phyloP scores from a whole-genome alignment of 2,797 vertebrate genomes.

The Coccyzus lansbergi region DNA sequence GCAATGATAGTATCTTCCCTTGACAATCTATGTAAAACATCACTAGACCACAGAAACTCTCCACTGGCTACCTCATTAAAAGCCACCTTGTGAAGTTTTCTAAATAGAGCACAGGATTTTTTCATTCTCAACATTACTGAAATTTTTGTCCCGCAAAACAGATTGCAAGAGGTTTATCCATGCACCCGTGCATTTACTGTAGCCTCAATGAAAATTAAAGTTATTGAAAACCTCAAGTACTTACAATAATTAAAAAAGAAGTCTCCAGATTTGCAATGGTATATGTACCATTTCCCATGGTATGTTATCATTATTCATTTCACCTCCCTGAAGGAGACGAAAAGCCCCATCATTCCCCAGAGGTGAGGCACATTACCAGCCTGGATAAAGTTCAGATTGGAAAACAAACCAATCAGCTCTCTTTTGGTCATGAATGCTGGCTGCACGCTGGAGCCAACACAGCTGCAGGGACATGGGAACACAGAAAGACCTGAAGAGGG shows the following conservation, averaged over 20 bases:
- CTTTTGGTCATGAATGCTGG: not conserved
- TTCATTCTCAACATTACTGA: not conserved
- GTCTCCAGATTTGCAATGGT: not conserved
- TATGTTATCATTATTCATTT: not conserved
- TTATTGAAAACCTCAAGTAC: not conserved
- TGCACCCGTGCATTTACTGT: not conserved
- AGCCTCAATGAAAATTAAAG: not conserved
- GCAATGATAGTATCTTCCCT: not conserved
- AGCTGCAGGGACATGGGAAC: not conserved
- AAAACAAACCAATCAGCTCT: not conserved
- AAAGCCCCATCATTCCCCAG: not conserved
- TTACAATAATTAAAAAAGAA: not conserved
- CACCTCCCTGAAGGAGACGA: not conserved
- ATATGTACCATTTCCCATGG: too few species aligned
- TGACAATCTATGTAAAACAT: not conserved
- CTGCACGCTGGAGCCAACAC: rapidly evolving
- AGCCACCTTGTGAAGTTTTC: not conserved
- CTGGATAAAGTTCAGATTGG: not conserved
- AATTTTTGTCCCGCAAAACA: not conserved
- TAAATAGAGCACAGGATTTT: not conserved
- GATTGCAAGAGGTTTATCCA: not conserved
- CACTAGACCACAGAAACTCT: not conserved
- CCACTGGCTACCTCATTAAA: not conserved
- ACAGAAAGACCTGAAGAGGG: not conserved
- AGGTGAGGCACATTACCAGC: not conserved